Conservation (phyloP, 1,140 invertebrate species). For the Bombus cullumanus region DNA sequence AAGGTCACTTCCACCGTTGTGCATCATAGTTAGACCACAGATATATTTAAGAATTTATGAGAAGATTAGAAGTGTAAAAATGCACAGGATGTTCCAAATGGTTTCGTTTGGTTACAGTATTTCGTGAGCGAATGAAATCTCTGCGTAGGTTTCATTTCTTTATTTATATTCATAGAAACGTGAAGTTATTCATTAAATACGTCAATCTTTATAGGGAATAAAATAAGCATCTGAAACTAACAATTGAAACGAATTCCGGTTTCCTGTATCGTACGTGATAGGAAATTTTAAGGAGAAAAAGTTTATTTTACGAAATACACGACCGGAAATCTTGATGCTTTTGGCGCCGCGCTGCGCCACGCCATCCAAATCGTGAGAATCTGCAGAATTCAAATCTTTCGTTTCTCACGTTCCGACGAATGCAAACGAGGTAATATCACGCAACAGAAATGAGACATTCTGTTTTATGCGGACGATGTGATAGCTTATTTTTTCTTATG, state of each 20-base stretch:
- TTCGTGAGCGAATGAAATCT: too few relatives aligned
- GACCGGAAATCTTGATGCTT: neutral
- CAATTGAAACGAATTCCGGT: conserved; percentile 5
- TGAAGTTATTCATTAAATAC: neutral
- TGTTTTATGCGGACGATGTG: too few relatives aligned
- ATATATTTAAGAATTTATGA: too few relatives aligned
- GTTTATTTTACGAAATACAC: conserved; percentile 6
- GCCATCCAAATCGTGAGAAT: neutral
- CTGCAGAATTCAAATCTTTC: neutral
- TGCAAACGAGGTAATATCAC: neutral
- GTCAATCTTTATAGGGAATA: neutral
- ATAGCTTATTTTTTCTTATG: too few relatives aligned
- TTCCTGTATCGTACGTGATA: neutral
- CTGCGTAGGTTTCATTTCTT: too few relatives aligned
- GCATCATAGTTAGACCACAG: neutral
- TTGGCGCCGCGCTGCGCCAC: too few relatives aligned
- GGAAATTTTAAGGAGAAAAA: neutral
- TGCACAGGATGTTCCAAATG: too few relatives aligned
- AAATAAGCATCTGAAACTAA: neutral
- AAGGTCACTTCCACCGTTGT: neutral
- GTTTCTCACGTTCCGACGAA: neutral
- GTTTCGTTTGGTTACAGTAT: too few relatives aligned
- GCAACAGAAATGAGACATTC: neutral
- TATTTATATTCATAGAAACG: too few relatives aligned
- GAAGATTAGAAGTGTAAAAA: too few relatives aligned